Conservation (phyloP, 2,888 invertebrate species). For the Drosophila ustulata region DNA sequence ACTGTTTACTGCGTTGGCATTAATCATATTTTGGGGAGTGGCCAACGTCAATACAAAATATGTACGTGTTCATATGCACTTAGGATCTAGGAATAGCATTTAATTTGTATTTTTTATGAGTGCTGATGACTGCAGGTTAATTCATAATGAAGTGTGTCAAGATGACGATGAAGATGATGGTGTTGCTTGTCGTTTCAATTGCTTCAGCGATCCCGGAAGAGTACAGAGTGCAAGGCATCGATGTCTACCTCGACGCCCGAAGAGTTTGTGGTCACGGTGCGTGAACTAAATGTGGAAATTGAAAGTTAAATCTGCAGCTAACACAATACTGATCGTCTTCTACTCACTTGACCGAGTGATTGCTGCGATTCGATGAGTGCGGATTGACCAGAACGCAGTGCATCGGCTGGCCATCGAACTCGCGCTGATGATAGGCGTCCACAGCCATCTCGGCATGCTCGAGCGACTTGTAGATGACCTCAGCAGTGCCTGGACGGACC, state of each 20-base stretch:
- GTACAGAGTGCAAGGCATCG: conserved; percentile 84
- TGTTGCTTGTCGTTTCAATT: conserved; percentile 5
- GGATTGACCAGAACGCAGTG: conserved; percentile 94
- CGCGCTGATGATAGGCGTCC: conserved; percentile 96
- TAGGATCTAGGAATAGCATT: conserved; percentile 24
- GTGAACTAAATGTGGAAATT: conserved; percentile 55
- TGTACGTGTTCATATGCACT: conserved; percentile 3
- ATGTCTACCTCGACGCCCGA: conserved; percentile 84
- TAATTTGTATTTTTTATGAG: conserved; percentile 15
- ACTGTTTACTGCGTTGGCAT: conserved; percentile 23
- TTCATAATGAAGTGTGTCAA: conserved; percentile 15
- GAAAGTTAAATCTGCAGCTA: not conserved
- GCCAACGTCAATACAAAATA: conserved; percentile 26
- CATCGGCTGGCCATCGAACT: conserved; percentile 97
- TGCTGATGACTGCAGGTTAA: conserved; percentile 6
- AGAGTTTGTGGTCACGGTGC: conserved; percentile 74
- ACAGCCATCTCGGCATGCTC: conserved; percentile 96
- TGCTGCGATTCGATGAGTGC: conserved; percentile 88
- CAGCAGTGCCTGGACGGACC: conserved; percentile 94
- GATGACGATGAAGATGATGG: not conserved
- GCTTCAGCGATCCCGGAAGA: conserved; percentile 81
- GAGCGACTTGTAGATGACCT: conserved; percentile 94
- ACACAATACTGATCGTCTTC: not conserved
- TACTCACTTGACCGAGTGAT: conserved; percentile 83
- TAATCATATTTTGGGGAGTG: not conserved